Evolutionary conservation across 1,140 invertebrate species (phyloP), one percentile per base, ranked within the genome.

Genomic region (Dendroctonus ponderosae): DNA sequence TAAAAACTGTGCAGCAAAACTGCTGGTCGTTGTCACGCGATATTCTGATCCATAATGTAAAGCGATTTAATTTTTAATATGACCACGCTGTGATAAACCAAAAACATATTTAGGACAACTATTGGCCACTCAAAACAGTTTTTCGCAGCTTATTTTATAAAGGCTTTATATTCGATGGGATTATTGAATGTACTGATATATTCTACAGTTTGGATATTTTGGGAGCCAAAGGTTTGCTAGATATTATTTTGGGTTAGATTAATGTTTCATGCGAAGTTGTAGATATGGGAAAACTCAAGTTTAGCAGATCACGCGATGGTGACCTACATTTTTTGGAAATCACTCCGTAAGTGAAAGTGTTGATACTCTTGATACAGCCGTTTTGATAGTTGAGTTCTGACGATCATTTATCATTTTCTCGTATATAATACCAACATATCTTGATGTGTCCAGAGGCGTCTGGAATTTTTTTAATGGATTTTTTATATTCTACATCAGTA

Each of bases 11-110:
- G 50, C 50, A 51, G 14, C 15, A 51, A 51, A 51, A 51, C 3
- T 51, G 50, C 15, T 5, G 14, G 50, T n/a, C 50, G 50, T n/a
- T 5, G 15, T n/a, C 50, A 51, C 50, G 50, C 50, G 15, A 51
- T 51, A 12, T 15, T 51, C 50, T 51, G 50, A 51, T 51, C 50
- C 50, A 51, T 51, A 51, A 51, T 51, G 14, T 26, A 51, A 3
- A 51, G 50, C 15, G 50, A 51, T 51, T 51, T 51, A 51, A 51
- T 51, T 51, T 51, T 51, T 51, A 51, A 51, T 51, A 51, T 51
- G 50, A 15, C 50, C 50, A 51, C 15, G 50, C 50, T 51, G 50
- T 51, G 50, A 51, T 51, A 51, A 51, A 15, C 50, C 50, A 15
- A 51, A 26, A 51, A 51, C 50, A 51, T 51, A 51, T 51, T 51